These are phyloP conservation scores for Notoglanidium macrostoma DNA, from an alignment of 2,797 vertebrate species.

Conservation along the genomic window DNA sequence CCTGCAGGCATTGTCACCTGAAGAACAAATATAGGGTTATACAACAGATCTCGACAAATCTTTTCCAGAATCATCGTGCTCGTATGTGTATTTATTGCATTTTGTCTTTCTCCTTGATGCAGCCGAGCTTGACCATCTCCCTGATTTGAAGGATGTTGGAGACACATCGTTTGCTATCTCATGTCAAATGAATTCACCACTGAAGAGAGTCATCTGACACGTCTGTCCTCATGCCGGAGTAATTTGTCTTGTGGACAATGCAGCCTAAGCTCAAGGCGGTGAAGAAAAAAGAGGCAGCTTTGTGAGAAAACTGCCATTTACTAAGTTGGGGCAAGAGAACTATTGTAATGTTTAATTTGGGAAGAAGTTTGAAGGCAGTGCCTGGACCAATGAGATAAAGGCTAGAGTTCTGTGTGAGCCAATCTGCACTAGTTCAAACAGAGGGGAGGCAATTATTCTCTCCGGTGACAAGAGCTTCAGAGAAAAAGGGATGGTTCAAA, in stretches of 20 bases:
- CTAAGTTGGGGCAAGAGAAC: constrained; percentile 67
- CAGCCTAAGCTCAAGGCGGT: constrained; percentile 48
- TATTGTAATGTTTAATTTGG: constrained; percentile 73
- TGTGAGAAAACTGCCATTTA: constrained; percentile 62
- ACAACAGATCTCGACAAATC: constrained; percentile 63
- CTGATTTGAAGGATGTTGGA: constrained; percentile 47
- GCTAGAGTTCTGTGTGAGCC: constrained; percentile 66
- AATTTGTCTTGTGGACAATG: constrained; percentile 71
- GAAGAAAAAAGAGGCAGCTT: constrained; percentile 34
- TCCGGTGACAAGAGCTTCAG: constrained; percentile 64
- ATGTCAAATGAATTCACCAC: constrained; percentile 63
- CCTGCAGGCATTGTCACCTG: constrained; percentile 95
- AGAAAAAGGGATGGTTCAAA: constrained; percentile 55
- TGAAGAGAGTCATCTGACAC: constrained; percentile 67
- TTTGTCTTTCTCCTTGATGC: constrained; percentile 39
- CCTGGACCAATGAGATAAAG: constrained; percentile 80
- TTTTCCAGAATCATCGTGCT: constrained; percentile 28
- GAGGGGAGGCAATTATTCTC: constrained; percentile 74
- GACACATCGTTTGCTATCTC: constrained; percentile 59
- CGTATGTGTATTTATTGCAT: constrained; percentile 50
- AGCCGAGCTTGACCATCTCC: constrained; percentile 52
- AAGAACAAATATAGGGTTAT: constrained; percentile 63
- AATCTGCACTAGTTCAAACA: constrained; percentile 69
- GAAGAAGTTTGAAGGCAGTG: constrained; percentile 63
- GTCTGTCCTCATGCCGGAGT: constrained; percentile 67